phyloP scores from a whole-genome alignment of 1,140 invertebrate genomes.

The Bombus cullumanus region DNA sequence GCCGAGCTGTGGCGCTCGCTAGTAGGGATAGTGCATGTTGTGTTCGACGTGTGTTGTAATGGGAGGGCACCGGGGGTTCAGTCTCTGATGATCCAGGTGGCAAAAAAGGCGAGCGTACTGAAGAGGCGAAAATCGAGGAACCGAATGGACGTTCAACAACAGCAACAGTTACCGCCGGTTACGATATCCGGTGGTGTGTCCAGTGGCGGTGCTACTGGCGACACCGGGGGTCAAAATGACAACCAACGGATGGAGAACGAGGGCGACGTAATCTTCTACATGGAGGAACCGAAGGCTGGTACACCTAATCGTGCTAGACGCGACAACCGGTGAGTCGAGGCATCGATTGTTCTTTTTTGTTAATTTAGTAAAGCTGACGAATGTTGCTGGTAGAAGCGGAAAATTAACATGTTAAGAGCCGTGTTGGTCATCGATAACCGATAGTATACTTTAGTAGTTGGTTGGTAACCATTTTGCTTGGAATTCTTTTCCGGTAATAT shows the following conservation, averaged over 20 bases:
- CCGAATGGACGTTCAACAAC: conserved; percentile 85
- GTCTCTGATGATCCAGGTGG: conserved; percentile 88
- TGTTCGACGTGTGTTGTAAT: conserved; percentile 80
- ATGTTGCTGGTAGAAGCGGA: neutral
- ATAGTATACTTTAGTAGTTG: no score
- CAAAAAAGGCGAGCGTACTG: conserved; percentile 88
- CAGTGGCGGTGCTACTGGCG: conserved; percentile 47
- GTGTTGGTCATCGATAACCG: neutral
- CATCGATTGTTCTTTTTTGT: neutral
- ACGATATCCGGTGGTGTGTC: conserved; percentile 63
- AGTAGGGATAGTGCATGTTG: conserved; percentile 80
- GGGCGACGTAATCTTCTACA: conserved; percentile 88
- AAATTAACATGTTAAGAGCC: neutral
- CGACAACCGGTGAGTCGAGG: conserved; percentile 81
- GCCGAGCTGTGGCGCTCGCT: conserved; percentile 44
- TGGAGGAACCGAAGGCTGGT: conserved; percentile 87
- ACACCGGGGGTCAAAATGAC: conserved; percentile 63
- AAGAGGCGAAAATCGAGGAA: conserved; percentile 88
- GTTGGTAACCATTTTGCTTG: neutral
- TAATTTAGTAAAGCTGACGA: neutral
- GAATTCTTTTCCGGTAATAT: neutral
- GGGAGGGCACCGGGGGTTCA: conserved; percentile 83
- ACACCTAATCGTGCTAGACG: conserved; percentile 85
- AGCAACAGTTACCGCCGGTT: conserved; percentile 64
- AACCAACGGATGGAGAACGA: conserved; percentile 84